A percentile compares a stretch with the other conserved stretches of the same genome.
These are phyloP conservation scores for Symphodus melops DNA, from an alignment of 2,113 vertebrate genomes.

Conservation along the genomic window DNA sequence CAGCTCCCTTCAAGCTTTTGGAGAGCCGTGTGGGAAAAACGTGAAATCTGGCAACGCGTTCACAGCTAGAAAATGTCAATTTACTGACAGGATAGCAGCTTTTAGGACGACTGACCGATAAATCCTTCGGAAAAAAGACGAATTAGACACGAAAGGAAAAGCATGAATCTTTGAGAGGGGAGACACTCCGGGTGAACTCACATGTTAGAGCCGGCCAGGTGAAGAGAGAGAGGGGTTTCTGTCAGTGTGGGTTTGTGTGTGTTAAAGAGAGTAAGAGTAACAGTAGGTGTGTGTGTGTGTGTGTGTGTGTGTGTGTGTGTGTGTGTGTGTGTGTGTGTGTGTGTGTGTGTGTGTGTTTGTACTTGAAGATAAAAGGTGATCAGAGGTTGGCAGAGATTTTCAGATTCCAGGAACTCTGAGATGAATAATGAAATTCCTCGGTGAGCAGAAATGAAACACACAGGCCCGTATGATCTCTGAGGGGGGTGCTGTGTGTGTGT, in stretches of 20 bases:
- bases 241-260: neutral
- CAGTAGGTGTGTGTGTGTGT: neutral
- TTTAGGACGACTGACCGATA: slow-evolving; percentile 35
- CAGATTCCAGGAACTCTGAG: slow-evolving; percentile 66
- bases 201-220: slow-evolving; percentile 12
- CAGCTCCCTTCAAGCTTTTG: slow-evolving; percentile 24
- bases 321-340: neutral
- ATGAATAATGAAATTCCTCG: slow-evolving; percentile 80
- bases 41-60: slow-evolving; percentile 28
- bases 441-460: slow-evolving; percentile 73
- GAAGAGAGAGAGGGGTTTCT: slow-evolving; percentile 1
- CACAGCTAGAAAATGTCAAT: slow-evolving; percentile 23
- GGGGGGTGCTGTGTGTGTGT: slow-evolving; percentile 38
- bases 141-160: slow-evolving; percentile 4
- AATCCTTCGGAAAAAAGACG: neutral
- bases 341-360: slow-evolving; percentile 16
- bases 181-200: neutral
- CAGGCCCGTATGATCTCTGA: slow-evolving; percentile 43
- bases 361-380: slow-evolving; percentile 65
- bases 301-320: slow-evolving; percentile 10
- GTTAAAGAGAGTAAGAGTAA: neutral
- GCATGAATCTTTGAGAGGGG: neutral
- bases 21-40: slow-evolving; percentile 33
- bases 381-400: slow-evolving; percentile 58
- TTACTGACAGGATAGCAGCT: slow-evolving; percentile 22